Evolutionary conservation across 1,140 invertebrate genomes (phyloP).

Genomic region (Diorhabda elongata): DNA sequence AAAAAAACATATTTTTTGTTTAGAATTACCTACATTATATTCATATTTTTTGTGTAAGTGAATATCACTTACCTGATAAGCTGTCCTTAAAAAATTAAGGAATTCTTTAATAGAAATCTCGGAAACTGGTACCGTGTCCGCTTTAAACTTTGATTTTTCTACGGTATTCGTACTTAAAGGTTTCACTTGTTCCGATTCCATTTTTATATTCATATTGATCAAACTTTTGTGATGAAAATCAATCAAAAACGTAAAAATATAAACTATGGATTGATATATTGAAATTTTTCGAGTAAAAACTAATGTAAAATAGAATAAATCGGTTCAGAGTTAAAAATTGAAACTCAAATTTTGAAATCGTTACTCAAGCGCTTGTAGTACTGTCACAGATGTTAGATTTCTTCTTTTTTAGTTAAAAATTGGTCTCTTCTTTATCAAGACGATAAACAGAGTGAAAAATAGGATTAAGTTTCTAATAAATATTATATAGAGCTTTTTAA

Average conservation of each 20-base stretch:
- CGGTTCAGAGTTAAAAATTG: not conserved
- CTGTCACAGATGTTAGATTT: too few species aligned
- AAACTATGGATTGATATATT: too few species aligned
- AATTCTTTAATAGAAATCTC: constrained; percentile 65
- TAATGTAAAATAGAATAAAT: too few species aligned
- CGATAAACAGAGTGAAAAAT: too few species aligned
- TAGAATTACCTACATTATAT: not conserved
- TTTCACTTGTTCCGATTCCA: not conserved
- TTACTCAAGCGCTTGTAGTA: too few species aligned
- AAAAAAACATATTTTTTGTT: not conserved
- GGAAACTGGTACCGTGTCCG: constrained; percentile 27
- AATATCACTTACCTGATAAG: constrained; percentile 55
- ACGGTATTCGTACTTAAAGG: not conserved
- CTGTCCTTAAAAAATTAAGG: constrained; percentile 67
- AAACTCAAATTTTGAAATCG: not conserved
- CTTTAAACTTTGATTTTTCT: not conserved
- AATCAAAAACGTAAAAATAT: too few species aligned
- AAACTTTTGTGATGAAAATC: not conserved
- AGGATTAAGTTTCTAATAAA: too few species aligned
- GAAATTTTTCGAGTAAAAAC: too few species aligned
- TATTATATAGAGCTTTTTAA: too few species aligned
- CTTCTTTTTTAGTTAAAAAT: too few species aligned
- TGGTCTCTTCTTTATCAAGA: too few species aligned
- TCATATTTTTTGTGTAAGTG: not conserved
- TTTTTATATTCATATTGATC: not conserved